Percentiles rank a stretch among this genome's conserved stretches.
phyloP scores from a whole-genome alignment of 2,888 invertebrate genomes.

The Cantharis lateralis region DNA sequence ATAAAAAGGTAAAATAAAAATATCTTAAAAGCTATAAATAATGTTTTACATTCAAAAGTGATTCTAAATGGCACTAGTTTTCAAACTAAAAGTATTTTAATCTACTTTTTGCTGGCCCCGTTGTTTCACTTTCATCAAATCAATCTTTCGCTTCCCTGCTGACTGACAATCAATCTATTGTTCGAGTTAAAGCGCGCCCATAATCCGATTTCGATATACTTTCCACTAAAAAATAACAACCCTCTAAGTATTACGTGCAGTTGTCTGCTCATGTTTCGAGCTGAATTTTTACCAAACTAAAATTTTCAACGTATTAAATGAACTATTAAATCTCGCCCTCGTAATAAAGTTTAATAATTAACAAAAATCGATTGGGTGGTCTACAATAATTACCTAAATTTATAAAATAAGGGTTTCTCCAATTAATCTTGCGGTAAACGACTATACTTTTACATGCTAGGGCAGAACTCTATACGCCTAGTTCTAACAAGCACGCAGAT shows the following conservation, averaged over 20 bases:
- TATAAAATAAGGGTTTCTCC: conserved; percentile 17
- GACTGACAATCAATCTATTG: conserved; percentile 51
- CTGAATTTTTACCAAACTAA: conserved; percentile 16
- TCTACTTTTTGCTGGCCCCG: conserved; percentile 27
- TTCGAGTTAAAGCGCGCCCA: conserved; percentile 41
- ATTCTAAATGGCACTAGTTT: conserved; percentile 22
- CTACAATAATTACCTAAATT: conserved; percentile 23
- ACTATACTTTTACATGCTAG: conserved; percentile 20
- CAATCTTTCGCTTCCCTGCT: conserved; percentile 47
- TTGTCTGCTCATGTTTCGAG: conserved; percentile 24
- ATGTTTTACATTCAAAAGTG: conserved; percentile 26
- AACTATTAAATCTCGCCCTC: conserved; percentile 14
- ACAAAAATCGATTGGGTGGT: conserved; percentile 8
- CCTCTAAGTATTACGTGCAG: conserved; percentile 27
- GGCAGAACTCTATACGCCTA: conserved; percentile 8
- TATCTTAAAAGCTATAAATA: conserved; percentile 11
- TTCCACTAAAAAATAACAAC: conserved; percentile 33
- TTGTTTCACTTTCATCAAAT: conserved; percentile 43
- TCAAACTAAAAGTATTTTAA: conserved; percentile 31
- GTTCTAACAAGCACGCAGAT: conserved; percentile 24
- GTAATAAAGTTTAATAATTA: conserved; percentile 8
- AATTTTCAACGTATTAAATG: background rate
- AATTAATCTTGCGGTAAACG: conserved; percentile 20
- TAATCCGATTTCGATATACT: conserved; percentile 48
- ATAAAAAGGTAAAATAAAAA: background rate